Base-by-base conservation (phyloP, 92 coral and sea anemone species). In the Isaurus tuberculatus region DNA sequence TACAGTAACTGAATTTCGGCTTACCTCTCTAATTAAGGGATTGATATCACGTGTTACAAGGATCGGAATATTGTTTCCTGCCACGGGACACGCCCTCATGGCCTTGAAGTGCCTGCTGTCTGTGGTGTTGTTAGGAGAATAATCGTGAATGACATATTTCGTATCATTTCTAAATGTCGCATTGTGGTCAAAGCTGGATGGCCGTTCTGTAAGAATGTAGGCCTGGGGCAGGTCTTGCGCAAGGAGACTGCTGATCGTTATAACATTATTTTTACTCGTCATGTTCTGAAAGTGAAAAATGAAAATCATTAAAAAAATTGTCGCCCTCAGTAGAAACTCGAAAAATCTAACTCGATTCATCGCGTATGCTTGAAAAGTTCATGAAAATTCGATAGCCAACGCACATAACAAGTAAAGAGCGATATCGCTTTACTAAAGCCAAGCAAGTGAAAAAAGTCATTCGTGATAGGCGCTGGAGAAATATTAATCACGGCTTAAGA, bases 1-100 rank as follows among this genome's bases (percentile, higher is more conserved):
- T n/a, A n/a, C n/a, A n/a, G n/a, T n/a, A n/a, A n/a, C 44, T 40
- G 44, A 40, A 36, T 9, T 48, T 0, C 29, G 65, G 2, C 88
- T 33, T 27, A 88, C 91, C 91, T 88, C 88, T 83, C 67, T 68
- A 36, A 88, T 88, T 13, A 77, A 61, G 5, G 91, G 91, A 75
- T 89, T 90, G 19, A 91, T 91, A 82, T 89, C 83, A 2, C 93
- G 85, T 19, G 86, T 89, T 32, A 92, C 87, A 26, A 92, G 79
- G 14, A 92, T 73, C 1, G 96, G 96, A 53, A 92, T 72, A 23
- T 79, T 69, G 40, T 91, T 79, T 7, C 96, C 96, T 19, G 96
- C 96, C 30, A 92, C 96, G 2, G 96, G 96, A 26, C 96, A 92
- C 19, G 96, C 91, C 43, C 92, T 88, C 86, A 90, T 80, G 3